phyloP scores from a whole-genome alignment of 2,888 invertebrate genomes.

The Cephonodes hylas region DNA sequence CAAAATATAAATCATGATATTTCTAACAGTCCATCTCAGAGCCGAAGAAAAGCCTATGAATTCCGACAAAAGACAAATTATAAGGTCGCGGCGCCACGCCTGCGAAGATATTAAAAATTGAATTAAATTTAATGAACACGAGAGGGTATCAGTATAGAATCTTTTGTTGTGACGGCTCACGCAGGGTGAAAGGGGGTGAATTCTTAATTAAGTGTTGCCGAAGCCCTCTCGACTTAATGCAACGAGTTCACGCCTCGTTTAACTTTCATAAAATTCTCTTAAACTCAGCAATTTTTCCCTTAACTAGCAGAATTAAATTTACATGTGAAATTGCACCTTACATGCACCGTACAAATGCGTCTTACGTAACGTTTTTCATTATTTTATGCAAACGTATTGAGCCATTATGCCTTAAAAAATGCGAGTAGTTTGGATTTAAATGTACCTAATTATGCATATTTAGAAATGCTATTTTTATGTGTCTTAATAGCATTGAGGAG shows the following conservation, averaged over 20 bases:
- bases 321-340: conserved; percentile 27
- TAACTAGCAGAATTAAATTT: conserved; percentile 65
- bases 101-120: conserved; percentile 59
- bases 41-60: background rate
- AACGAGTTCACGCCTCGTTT: conserved; percentile 78
- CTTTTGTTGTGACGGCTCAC: conserved; percentile 72
- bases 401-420: background rate
- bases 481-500: no score
- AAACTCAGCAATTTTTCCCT: conserved; percentile 72
- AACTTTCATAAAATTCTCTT: conserved; percentile 77
- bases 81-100: background rate
- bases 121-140: conserved; percentile 71
- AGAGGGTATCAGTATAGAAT: conserved; percentile 55
- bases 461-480: background rate
- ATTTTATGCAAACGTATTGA: background rate
- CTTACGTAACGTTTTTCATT: background rate
- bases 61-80: conserved; percentile 11
- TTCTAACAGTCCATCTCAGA: background rate
- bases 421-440: background rate
- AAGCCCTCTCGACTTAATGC: conserved; percentile 76
- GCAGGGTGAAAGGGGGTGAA: conserved; percentile 59
- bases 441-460: background rate
- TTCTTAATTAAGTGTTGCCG: conserved; percentile 79
- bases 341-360: background rate
- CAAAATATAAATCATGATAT: no score